Percentiles rank a stretch among this genome's conserved stretches.
phyloP scores from a whole-genome alignment of 2,113 vertebrate species.

The Sprattus sprattus region DNA sequence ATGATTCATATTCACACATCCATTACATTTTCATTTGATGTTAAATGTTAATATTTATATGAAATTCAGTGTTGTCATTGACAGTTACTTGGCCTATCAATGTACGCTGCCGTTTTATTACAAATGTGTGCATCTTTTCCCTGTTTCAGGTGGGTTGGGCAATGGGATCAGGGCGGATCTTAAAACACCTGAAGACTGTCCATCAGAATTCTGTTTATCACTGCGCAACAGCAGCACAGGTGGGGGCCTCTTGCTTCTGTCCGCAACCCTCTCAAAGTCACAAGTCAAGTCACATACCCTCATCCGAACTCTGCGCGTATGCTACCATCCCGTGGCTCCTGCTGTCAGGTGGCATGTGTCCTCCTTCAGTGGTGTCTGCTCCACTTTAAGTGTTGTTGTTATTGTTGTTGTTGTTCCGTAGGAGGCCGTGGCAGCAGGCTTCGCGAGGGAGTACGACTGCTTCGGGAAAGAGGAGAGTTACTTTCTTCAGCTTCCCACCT shows the following conservation, averaged over 20 bases:
- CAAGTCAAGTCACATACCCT: neutral
- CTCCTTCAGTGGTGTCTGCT: neutral
- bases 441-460: conserved; percentile 75
- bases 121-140: neutral
- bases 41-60: neutral
- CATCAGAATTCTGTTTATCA: conserved; percentile 89
- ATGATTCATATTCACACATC: neutral
- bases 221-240: conserved; percentile 87
- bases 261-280: neutral
- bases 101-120: neutral
- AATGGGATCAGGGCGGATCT: conserved; percentile 72
- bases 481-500: conserved; percentile 76
- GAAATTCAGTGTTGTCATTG: neutral
- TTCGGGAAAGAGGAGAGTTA: conserved; percentile 84
- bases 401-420: conserved; percentile 56
- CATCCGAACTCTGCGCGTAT: neutral
- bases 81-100: neutral
- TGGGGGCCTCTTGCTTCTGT: conserved; percentile 53
- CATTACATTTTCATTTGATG: neutral
- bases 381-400: neutral
- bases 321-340: neutral
- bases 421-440: conserved; percentile 83
- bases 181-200: conserved; percentile 82
- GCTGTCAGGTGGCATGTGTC: neutral
- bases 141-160: conserved; percentile 87